Evolutionary conservation across 2,888 invertebrate genomes (phyloP).

Genomic region (Netelia fuscicornis): DNA sequence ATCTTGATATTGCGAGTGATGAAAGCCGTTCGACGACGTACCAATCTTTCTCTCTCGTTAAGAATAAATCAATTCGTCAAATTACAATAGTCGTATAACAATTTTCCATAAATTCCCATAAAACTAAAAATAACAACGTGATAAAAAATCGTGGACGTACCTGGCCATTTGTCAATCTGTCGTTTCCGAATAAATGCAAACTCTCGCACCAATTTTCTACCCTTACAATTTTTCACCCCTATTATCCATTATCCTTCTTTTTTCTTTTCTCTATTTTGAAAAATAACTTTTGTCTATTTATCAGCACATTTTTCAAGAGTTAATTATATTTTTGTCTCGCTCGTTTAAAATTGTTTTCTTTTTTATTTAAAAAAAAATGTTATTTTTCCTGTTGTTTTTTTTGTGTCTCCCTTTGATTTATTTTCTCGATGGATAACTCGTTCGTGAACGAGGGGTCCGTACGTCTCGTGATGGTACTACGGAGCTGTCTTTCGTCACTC

Average conservation of each 20-base stretch:
- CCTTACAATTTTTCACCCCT: neutral
- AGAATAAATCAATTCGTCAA: neutral
- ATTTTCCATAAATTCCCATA: neutral
- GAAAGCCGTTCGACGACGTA: neutral
- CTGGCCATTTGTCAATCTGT: constrained; percentile 51
- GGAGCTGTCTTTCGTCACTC: constrained; percentile 58
- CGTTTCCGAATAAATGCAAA: constrained; percentile 5
- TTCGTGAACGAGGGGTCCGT: neutral
- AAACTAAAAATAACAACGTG: neutral
- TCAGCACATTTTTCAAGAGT: neutral
- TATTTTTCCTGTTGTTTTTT: neutral
- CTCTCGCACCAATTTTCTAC: neutral
- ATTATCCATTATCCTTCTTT: neutral
- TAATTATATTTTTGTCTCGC: neutral
- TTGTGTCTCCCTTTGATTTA: constrained; percentile 16
- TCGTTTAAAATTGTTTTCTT: neutral
- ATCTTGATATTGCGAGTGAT: neutral
- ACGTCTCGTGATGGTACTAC: constrained; percentile 57
- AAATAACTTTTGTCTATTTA: neutral
- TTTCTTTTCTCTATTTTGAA: neutral
- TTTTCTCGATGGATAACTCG: constrained; percentile 39
- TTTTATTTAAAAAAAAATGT: neutral
- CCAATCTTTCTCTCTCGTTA: neutral
- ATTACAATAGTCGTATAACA: too few species aligned
- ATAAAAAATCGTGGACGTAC: constrained; percentile 22